Evolutionary conservation across 2,797 vertebrate species (phyloP), one percentile per base, ranked within the genome.

Genomic region (Taeniopygia guttata): DNA sequence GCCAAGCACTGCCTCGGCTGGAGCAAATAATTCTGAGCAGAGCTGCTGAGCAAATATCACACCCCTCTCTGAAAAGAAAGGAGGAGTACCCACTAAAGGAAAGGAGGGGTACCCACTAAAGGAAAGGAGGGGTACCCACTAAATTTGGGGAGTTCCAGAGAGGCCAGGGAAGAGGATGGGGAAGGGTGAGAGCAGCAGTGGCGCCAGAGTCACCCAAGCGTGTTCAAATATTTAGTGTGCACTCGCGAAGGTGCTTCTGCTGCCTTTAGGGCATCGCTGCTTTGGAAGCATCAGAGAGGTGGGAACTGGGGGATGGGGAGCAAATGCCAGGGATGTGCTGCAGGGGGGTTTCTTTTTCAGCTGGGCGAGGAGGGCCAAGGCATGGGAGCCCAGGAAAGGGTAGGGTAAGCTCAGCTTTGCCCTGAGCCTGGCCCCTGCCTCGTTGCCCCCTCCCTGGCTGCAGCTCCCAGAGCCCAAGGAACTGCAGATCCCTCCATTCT

Each of bases 231-330:
- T 86, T 87, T 69, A 81, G 84, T 59, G 96, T 77, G 84, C 81
- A 49, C 76, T 94, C 63, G 94, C 22, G 5, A 64, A 96, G 93
- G 93, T 84, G 91, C 96, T 95, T 82, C 91, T 94, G 95, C 93
- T 96, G 96, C 97, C 97, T 96, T 80, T 23, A 94, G 97, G 97
- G 96, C 86, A 94, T 94, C 30, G 1, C 95, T 58, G 74, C 20
- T 17, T 94, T 91, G 84, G 93, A 97, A 97, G 92, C 96, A 76
- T 56, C 79, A 8, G 29, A 58, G 92, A 93, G 89, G 81, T 90
- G 94, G 87, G 91, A 87, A 85, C 22, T 8, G 46, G 62, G 45
- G 80, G 93, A 66, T 56, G 95, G 74, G 93, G 87, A 86, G 29
- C 49, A 82, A 80, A 59, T 18, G 69, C 67, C 75, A 67, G 38